Evolutionary conservation across 2,888 invertebrate species (phyloP), one percentile per base, ranked within the genome.

Genomic region (Patella ulyssiponensis): DNA sequence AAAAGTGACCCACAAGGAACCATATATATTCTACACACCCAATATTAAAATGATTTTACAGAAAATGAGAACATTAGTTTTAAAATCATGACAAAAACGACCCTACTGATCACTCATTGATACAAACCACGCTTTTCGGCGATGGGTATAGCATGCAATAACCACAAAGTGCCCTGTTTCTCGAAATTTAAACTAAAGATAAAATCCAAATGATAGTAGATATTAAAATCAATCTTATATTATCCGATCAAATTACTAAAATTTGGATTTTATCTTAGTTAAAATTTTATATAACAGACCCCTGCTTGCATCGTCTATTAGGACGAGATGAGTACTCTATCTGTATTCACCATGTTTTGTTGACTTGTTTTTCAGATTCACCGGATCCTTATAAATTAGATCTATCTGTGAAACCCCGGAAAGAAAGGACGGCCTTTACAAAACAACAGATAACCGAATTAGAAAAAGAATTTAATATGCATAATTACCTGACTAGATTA

Each of bases 401-500:
- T 78, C 81, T 89, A 69, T 86, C 85, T 15, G 86, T 86, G 52
- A 91, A 91, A 78, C 90, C 90, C 2, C 84, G 93, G 7, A 98
- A 98, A 91, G 98, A 98, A 92, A 94, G 98, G 80, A 98, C 98
- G 0, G 97, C 98, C 0, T 98, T 98, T 91, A 97, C 96, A 0
- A 97, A 97, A 92, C 93, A 94, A 14, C 98, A 98, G 93, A 95
- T 98, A 14, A 94, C 94, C 77, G 95, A 96, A 88, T 91, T 98
- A 80, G 98, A 98, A 91, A 94, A 94, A 0, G 97, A 98, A 93
- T 98, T 98, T 91, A 91, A 93, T 0, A 94, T 95, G 82, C 96
- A 97, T 72, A 98, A 98, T 92, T 98, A 98, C 91, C 93, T 98
- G 79, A 97, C 97, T 0, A 93, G 98, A 78, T 93, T 98, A 81